Base-by-base conservation (phyloP, 1,140 invertebrate species). In the Diplogasteroides magnus region DNA sequence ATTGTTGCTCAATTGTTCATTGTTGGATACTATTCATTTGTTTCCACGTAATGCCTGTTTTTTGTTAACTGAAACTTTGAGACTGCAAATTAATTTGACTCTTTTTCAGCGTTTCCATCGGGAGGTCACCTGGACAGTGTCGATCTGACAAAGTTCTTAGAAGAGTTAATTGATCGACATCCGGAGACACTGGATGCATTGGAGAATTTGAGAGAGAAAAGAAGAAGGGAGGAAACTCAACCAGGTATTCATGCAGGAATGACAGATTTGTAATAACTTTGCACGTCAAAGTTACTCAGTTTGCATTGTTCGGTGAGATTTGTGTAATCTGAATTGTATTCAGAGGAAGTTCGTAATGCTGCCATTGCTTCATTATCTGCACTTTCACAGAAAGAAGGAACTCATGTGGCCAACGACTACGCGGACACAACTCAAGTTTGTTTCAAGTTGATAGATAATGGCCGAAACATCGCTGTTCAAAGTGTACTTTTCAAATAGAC, bases 391-490 rank as follows among this genome's bases (percentile, higher is more conserved):
- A 57, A 64, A 31, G 75, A 75, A 25, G 87, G 81, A 66, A 87
- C 85, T 57, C 91, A 93, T 80, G 85, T 92, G 31, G 91, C 91
- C 0, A 89, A 88, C 15, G 90, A 89, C 64, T 91, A 93, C 80
- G 90, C 92, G 71, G 92, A 94, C 76, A 92, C 91, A 0, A 88
- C 88, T 3, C 89, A 92, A 77, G 37, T 48, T 48, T 48, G 19
- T 48, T 48, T 48, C 37, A 48, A 48, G n/a, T n/a, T n/a, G n/a
- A n/a, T n/a, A n/a, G n/a, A n/a, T n/a, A n/a, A n/a, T n/a, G n/a
- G n/a, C n/a, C n/a, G n/a, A n/a, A n/a, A n/a, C n/a, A n/a, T n/a
- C n/a, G n/a, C n/a, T n/a, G n/a, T n/a, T n/a, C n/a, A n/a, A n/a
- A n/a, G n/a, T n/a, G n/a, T n/a, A n/a, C n/a, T n/a, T n/a, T n/a